phyloP scores from a whole-genome alignment of 2,888 invertebrate genomes.

The Aphidoletes aphidimyza region DNA sequence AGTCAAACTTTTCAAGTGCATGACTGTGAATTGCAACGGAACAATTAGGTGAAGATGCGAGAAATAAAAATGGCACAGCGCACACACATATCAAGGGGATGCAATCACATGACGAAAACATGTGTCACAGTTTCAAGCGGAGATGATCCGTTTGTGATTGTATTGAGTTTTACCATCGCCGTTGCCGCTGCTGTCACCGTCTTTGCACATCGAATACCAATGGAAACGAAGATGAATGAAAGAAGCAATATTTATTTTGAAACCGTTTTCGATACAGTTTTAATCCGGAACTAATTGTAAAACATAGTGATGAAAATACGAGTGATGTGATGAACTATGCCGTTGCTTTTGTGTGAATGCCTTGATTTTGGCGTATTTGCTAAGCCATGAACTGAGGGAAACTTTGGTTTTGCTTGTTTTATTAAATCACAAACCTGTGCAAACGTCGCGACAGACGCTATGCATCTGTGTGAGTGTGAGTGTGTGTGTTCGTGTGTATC shows the following conservation, averaged over 20 bases:
- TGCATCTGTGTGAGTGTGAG: not conserved
- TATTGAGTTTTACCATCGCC: too few species aligned
- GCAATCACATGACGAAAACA: not conserved
- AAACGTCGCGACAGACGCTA: not conserved
- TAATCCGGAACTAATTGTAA: conserved; percentile 51
- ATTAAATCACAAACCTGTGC: not conserved
- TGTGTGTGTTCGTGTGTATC: too few species aligned
- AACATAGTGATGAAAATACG: conserved; percentile 28
- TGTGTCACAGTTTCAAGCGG: not conserved
- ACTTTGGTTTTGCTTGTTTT: not conserved
- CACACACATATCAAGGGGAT: not conserved
- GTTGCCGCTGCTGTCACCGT: not conserved
- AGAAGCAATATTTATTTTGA: conserved; percentile 17
- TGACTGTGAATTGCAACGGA: conserved; percentile 11
- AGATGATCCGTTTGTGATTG: too few species aligned
- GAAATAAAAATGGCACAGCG: not conserved
- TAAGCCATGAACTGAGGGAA: not conserved
- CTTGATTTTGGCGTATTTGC: not conserved
- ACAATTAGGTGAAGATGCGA: not conserved
- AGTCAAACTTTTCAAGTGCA: too few species aligned
- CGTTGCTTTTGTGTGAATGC: too few species aligned
- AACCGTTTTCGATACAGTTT: not conserved
- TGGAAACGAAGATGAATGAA: too few species aligned
- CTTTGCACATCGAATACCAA: conserved; percentile 5
- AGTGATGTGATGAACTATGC: not conserved